Evolutionary conservation across 2,888 invertebrate species (phyloP), one percentile per base, ranked within the genome.

Genomic region (Oxystoma pomonae): DNA sequence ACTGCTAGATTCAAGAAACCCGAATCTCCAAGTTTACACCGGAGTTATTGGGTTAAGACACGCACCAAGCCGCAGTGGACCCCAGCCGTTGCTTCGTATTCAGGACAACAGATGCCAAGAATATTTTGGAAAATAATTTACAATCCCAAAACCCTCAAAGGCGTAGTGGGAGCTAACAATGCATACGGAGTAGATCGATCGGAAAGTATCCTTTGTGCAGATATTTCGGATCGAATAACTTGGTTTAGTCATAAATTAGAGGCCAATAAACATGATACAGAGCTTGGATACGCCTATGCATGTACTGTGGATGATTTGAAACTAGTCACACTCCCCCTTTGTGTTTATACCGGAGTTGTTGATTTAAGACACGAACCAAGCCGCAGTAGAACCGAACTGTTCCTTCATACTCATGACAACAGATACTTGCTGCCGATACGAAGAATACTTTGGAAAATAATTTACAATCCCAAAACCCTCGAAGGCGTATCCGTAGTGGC

Each of bases 231-330:
- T 17, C 81, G 84, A 57, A 82, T 87, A 70, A 79, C 77, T 69
- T 88, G 89, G 88, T 74, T 88, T n/a, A 75, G 74, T 1, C 86
- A 64, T n/a, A n/a, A n/a, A n/a, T n/a, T n/a, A n/a, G n/a, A n/a
- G n/a, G n/a, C n/a, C n/a, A n/a, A n/a, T n/a, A 80, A 64, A 20
- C 53, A 62, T 56, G 67, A 84, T 67, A 78, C 84, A 21, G 78
- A 78, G 62, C 73, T 80, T 17, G 88, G 88, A 0, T 84, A 85
- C 76, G 84, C 85, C 57, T 87, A 87, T 76, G 87, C 86, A 71
- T 89, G 88, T 73, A 79, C 80, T 1, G 80, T 88, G 18, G 78
- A 82, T 19, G 85, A 86, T 66, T 83, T 88, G n/a, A n/a, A n/a
- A n/a, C n/a, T n/a, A n/a, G n/a, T n/a, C n/a, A n/a, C n/a, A n/a